Evolutionary conservation across 2,888 invertebrate genomes (phyloP).

Genomic region (Cheilosia vernalis): DNA sequence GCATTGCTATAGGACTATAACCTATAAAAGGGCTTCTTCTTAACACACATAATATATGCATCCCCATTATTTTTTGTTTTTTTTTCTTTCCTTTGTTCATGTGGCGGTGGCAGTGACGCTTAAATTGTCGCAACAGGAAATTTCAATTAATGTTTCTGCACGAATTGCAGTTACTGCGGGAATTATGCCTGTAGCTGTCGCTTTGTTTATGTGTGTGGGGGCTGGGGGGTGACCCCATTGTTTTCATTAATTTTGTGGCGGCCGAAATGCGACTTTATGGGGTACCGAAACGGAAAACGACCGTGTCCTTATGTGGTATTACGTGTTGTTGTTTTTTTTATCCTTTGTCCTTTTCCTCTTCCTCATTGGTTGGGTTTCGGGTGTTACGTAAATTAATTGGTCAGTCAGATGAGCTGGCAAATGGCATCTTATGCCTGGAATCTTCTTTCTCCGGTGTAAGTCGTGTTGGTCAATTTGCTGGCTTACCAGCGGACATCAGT

Average conservation of each 20-base stretch:
- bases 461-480: neutral
- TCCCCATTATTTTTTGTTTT: neutral
- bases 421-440: neutral
- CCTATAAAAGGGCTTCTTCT: constrained; percentile 9
- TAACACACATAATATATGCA: constrained; percentile 2
- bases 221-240: constrained; percentile 2
- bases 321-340: neutral
- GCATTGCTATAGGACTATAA: neutral
- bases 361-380: neutral
- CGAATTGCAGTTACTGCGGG: constrained; percentile 53
- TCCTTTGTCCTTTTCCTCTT: neutral
- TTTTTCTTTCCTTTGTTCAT: neutral
- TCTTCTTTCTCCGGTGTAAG: neutral
- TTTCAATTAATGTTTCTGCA: constrained; percentile 63
- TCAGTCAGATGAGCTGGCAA: neutral
- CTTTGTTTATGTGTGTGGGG: constrained; percentile 3
- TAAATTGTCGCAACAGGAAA: constrained; percentile 57
- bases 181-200: constrained; percentile 42
- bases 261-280: constrained; percentile 11
- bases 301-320: constrained; percentile 15
- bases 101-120: constrained; percentile 35
- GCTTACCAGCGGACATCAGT: neutral
- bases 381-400: constrained; percentile 19
- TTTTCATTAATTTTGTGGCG: constrained; percentile 30
- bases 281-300: neutral